These are phyloP conservation scores for Nephrotoma guestfalica DNA, from an alignment of 2,888 invertebrate genomes.

Conservation along the genomic window DNA sequence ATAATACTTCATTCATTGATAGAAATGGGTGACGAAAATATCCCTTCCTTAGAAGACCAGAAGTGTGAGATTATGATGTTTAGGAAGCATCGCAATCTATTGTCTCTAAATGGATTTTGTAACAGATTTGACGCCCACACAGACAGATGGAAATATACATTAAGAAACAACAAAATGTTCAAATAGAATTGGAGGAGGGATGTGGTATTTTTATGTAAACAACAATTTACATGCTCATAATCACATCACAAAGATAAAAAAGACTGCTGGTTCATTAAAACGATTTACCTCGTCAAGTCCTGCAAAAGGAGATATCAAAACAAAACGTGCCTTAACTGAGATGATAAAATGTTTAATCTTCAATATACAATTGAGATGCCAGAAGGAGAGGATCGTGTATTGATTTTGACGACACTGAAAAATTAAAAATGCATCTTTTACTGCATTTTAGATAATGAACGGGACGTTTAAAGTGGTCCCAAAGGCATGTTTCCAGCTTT, in stretches of 20 bases:
- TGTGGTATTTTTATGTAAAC: neutral
- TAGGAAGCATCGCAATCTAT: neutral
- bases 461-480: no score
- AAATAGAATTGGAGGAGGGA: neutral
- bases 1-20: no score
- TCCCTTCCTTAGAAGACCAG: no score
- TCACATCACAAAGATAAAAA: no score
- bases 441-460: no score
- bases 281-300: neutral
- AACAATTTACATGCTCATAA: neutral
- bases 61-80: neutral
- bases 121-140: neutral
- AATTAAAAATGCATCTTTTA: neutral
- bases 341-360: neutral
- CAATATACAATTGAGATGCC: neutral
- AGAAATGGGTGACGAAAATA: no score
- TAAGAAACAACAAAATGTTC: neutral
- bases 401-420: neutral
- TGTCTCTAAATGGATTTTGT: neutral
- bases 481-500: no score
- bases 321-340: neutral
- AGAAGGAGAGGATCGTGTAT: neutral
- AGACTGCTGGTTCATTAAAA: neutral
- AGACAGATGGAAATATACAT: neutral
- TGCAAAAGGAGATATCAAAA: neutral